These are phyloP conservation scores for Operophtera brumata DNA, from an alignment of 2,888 invertebrate species.

Conservation along the genomic window DNA sequence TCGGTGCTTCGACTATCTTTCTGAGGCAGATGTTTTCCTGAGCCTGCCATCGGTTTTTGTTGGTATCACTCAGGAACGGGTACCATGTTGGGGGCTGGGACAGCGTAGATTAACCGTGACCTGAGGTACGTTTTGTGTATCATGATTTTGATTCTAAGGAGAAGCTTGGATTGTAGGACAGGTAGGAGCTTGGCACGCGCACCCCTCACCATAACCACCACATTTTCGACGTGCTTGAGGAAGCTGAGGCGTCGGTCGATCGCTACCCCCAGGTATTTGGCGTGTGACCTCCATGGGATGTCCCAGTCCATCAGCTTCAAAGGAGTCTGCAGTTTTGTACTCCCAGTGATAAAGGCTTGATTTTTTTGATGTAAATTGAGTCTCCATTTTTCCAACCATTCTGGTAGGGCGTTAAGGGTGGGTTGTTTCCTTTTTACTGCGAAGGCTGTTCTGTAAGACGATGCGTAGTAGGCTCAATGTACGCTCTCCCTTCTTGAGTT, in stretches of 20 bases:
- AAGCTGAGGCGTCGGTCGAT: background rate
- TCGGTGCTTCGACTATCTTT: background rate
- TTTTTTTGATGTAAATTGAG: background rate
- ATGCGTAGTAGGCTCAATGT: slow-evolving; percentile 8
- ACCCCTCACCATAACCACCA: background rate
- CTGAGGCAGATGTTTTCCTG: slow-evolving; percentile 1
- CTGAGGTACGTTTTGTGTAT: slow-evolving; percentile 1
- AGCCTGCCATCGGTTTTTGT: background rate
- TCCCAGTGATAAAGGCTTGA: no score
- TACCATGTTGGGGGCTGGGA: background rate
- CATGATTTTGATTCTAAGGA: background rate
- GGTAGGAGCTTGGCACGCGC: background rate
- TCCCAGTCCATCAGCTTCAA: background rate
- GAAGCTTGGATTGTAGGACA: background rate
- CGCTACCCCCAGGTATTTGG: slow-evolving; percentile 2
- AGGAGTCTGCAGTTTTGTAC: no score
- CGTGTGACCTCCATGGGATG: background rate
- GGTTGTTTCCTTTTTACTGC: slow-evolving; percentile 1
- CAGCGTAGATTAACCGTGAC: slow-evolving; percentile 5
- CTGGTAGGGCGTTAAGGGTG: slow-evolving; percentile 4
- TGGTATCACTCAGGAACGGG: background rate
- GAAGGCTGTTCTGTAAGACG: background rate
- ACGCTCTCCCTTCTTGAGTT: no score
- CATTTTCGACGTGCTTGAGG: background rate
- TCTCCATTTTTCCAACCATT: slow-evolving; percentile 9